Conservation (phyloP, 1,140 invertebrate species). For the Panagrolaimus sp. region DNA sequence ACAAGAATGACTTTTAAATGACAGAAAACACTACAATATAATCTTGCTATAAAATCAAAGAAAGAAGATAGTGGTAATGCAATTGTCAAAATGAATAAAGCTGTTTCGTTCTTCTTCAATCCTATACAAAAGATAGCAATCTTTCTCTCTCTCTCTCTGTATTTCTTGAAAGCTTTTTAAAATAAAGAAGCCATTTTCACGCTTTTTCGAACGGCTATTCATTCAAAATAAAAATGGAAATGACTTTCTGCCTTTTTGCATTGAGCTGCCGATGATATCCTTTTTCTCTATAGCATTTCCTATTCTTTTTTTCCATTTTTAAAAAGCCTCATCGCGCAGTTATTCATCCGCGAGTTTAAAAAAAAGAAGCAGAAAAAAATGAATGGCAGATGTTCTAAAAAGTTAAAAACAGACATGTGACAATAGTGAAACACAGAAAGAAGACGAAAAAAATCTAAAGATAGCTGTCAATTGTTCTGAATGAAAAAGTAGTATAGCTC, state of each 20-base stretch:
- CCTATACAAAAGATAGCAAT: too few relatives aligned
- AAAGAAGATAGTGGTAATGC: too few relatives aligned
- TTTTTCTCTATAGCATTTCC: slow-evolving; percentile 4
- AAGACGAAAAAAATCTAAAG: background rate
- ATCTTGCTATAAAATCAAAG: too few relatives aligned
- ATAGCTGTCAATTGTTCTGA: slow-evolving; percentile 17
- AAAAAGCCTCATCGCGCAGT: background rate
- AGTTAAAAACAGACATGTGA: slow-evolving; percentile 6
- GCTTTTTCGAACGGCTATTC: background rate
- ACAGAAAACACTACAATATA: too few relatives aligned
- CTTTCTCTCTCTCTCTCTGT: too few relatives aligned
- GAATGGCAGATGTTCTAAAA: slow-evolving; percentile 7
- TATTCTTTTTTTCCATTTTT: background rate
- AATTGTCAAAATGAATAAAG: too few relatives aligned
- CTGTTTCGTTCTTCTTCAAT: too few relatives aligned
- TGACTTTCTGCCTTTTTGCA: background rate
- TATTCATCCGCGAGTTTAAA: slow-evolving; percentile 14
- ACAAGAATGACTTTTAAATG: too few relatives aligned
- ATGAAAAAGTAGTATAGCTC: background rate
- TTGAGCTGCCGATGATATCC: slow-evolving; percentile 10
- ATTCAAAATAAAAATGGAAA: slow-evolving; percentile 9
- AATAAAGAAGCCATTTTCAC: too few relatives aligned
- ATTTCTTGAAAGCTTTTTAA: too few relatives aligned
- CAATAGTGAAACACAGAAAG: slow-evolving; percentile 14
- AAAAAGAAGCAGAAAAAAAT: too few relatives aligned